Base-by-base conservation (phyloP, 2,113 vertebrate genomes). In the Catharus bicknelli region DNA sequence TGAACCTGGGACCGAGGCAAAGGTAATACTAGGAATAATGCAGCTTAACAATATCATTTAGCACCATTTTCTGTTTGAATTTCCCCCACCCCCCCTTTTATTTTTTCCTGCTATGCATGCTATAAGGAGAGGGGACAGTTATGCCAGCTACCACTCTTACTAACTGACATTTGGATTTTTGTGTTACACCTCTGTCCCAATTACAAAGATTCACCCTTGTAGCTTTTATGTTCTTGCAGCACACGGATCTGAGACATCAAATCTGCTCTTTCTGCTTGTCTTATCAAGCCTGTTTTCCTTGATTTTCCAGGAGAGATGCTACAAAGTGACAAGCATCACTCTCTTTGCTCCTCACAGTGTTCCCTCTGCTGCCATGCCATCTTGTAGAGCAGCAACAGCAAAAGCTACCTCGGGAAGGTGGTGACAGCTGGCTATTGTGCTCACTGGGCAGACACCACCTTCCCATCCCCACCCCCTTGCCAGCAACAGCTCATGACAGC, bases 401-500 rank as follows among this genome's bases (percentile, higher is more conserved):
- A 83, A 55, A 76, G 43, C 21, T 12, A 5, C 42, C 48, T 69
- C 32, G 55, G 42, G 42, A 55, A 62, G 55, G 55, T 43, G 34
- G 30, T 55, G 48, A 47, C 63, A 69, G 50, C 45, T 6, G 4
- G 34, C 36, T 30, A 10, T 64, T 26, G 53, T 79, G 62, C 42
- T 82, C 5, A 2, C 61, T 2, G 19, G 69, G 38, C 82, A 90
- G 82, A 38, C 45, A 51, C 29, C 51, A 58, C 55, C 48, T 77
- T 87, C 67, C 84, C 73, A 74, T 47, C 86, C 94, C 90, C 55
- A 74, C 78, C 89, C 67, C 93, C 70, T 29, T 1, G 3, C 54
- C 5, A 5, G n/a, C 86, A 78, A 53, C 78, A 85, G 59, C 78
- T 92, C 79, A 86, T 90, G 82, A 86, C 70, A 95, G 63, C 90